Conservation (phyloP, 2,797 vertebrate genomes). For the Knipowitschia caucasica region DNA sequence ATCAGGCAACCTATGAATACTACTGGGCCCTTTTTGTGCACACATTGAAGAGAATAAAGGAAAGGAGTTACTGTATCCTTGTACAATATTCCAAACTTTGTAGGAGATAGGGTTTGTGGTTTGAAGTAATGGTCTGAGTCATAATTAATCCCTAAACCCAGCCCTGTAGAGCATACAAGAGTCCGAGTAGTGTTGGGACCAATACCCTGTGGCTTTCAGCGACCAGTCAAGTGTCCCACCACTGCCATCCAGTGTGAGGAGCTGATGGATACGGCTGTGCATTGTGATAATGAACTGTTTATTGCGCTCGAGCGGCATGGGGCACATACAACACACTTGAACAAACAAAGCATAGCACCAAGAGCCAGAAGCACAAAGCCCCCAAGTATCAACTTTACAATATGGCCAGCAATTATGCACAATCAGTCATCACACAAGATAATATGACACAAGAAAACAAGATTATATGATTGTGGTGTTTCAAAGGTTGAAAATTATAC, state of each 20-base stretch:
- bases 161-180: too few species aligned
- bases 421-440: constrained; percentile 2
- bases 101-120: too few species aligned
- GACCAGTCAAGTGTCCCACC: constrained; percentile 16
- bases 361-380: constrained; percentile 32
- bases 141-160: too few species aligned
- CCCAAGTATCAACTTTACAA: constrained; percentile 44
- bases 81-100: too few species aligned
- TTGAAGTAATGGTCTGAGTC: too few species aligned
- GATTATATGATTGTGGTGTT: neutral
- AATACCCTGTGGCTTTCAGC: constrained; percentile 14
- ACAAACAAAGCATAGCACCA: constrained; percentile 60
- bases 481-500: too few species aligned
- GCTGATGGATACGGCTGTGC: constrained; percentile 41
- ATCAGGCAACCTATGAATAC: too few species aligned
- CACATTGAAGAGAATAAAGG: too few species aligned
- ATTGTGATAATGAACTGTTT: constrained; percentile 45
- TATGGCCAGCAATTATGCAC: constrained; percentile 36
- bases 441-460: neutral
- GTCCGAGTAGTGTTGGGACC: neutral
- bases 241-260: constrained; percentile 18
- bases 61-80: too few species aligned
- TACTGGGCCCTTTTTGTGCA: too few species aligned
- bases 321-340: constrained; percentile 56
- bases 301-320: constrained; percentile 53